Percentiles rank a stretch among this genome's conserved stretches.
phyloP scores from a whole-genome alignment of 2,888 invertebrate genomes.

The Caenorhabditis auriculariae region DNA sequence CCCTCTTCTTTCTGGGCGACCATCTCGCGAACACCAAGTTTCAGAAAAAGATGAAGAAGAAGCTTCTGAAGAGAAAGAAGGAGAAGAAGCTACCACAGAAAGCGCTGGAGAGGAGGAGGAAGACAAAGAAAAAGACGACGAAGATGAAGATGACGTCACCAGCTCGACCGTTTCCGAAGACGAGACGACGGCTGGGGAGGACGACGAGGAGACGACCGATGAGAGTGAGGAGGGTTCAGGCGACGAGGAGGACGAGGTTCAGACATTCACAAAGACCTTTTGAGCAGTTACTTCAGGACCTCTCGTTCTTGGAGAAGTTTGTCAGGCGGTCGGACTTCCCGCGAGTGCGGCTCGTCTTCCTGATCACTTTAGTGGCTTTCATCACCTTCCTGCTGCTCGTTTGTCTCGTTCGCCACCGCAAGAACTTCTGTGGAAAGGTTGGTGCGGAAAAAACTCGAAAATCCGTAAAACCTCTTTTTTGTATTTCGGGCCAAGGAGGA shows the following conservation, averaged over 20 bases:
- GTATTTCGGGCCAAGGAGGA: no score
- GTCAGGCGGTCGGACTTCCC: conserved; percentile 15
- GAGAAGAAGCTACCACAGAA: conserved; percentile 10
- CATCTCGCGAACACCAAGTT: conserved; percentile 8
- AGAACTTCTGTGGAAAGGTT: no score
- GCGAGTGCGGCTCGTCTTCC: conserved; percentile 16
- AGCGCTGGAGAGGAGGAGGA: conserved; percentile 17
- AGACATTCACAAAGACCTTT: background rate
- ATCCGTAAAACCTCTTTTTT: no score
- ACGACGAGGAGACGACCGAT: conserved; percentile 14
- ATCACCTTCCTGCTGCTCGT: conserved; percentile 7
- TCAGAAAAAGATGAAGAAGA: conserved; percentile 6
- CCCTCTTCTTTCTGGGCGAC: no score
- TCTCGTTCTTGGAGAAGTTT: conserved; percentile 1
- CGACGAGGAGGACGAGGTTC: conserved; percentile 1
- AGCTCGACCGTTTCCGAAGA: background rate
- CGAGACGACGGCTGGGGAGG: conserved; percentile 1
- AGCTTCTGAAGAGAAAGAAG: conserved; percentile 8
- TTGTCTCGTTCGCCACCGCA: no score
- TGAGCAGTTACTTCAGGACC: conserved; percentile 2
- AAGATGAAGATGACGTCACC: conserved; percentile 6
- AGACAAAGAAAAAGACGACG: conserved; percentile 3
- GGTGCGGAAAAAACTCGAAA: no score
- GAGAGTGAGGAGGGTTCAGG: conserved; percentile 17
- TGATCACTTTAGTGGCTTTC: conserved; percentile 13